Percentiles rank a stretch among this genome's conserved stretches.
phyloP scores from a whole-genome alignment of 2,888 invertebrate species.

The Chironomus tentans region DNA sequence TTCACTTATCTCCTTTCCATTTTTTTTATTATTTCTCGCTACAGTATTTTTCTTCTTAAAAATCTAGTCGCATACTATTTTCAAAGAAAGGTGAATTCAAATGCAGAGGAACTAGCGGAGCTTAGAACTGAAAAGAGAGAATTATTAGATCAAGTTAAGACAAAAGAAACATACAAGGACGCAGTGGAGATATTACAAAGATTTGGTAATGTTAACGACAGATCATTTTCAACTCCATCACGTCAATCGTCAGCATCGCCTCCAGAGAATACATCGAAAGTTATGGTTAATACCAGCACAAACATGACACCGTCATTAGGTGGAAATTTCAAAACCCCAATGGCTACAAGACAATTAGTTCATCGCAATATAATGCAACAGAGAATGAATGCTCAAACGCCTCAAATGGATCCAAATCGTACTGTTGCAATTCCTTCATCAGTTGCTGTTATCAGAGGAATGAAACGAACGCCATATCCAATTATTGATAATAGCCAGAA shows the following conservation, averaged over 20 bases:
- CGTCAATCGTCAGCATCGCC: not conserved
- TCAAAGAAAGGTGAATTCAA: slow-evolving; percentile 67
- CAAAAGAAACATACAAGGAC: slow-evolving; percentile 90
- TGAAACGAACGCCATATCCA: slow-evolving; percentile 39
- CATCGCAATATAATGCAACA: slow-evolving; percentile 6
- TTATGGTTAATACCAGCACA: slow-evolving; percentile 20
- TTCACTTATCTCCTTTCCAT: not conserved
- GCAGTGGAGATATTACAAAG: slow-evolving; percentile 40
- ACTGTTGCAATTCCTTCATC: not conserved
- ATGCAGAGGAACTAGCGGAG: slow-evolving; percentile 59
- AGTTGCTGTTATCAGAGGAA: not conserved
- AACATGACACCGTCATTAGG: slow-evolving; percentile 9
- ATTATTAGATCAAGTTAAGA: slow-evolving; percentile 91
- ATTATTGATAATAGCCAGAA: slow-evolving; percentile 51
- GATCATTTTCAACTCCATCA: not conserved
- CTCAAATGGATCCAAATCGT: slow-evolving; percentile 9
- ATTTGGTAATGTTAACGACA: slow-evolving; percentile 36
- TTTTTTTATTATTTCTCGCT: slow-evolving; percentile 29
- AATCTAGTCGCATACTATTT: slow-evolving; percentile 82
- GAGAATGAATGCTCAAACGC: slow-evolving; percentile 17
- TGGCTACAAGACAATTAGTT: not conserved
- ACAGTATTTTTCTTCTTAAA: slow-evolving; percentile 68
- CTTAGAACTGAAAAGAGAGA: slow-evolving; percentile 76
- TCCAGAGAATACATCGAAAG: not conserved
- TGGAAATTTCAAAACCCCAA: slow-evolving; percentile 3